These are phyloP conservation scores for Cartodere bifasciata DNA, from an alignment of 2,888 invertebrate genomes.

Conservation along the genomic window DNA sequence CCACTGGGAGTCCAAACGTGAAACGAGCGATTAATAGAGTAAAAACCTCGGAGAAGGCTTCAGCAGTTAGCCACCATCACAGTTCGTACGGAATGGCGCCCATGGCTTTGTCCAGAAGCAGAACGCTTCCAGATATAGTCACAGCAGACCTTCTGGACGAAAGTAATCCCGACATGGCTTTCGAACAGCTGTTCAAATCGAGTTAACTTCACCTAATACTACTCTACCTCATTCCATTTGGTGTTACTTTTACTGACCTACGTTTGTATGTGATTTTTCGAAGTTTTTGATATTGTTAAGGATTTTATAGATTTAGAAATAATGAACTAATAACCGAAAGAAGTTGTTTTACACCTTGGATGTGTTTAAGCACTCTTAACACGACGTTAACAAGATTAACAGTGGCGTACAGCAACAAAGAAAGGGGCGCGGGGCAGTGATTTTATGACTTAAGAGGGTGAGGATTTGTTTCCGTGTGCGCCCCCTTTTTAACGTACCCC, in stretches of 20 bases:
- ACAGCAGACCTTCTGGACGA: conserved; percentile 56
- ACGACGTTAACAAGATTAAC: no score
- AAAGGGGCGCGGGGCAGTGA: conserved; percentile 1
- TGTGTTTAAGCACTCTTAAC: no score
- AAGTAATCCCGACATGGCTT: conserved; percentile 75
- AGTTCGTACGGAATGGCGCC: conserved; percentile 7
- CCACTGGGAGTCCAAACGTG: conserved; percentile 18
- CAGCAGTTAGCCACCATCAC: conserved; percentile 21
- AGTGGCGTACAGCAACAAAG: conserved; percentile 10
- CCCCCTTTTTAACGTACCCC: conserved; percentile 8
- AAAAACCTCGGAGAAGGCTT: conserved; percentile 40
- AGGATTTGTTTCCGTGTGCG: conserved; percentile 12
- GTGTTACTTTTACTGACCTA: conserved; percentile 1
- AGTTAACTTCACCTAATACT: conserved; percentile 17
- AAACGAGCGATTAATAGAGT: conserved; percentile 33
- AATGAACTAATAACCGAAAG: conserved; percentile 5
- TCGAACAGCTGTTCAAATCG: conserved; percentile 64
- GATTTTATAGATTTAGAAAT: conserved; percentile 4
- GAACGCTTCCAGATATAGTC: conserved; percentile 63
- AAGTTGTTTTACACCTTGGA: conserved; percentile 8
- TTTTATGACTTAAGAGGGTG: conserved; percentile 7
- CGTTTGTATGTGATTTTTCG: conserved; percentile 8
- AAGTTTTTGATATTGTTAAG: conserved; percentile 5
- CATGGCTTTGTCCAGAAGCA: conserved; percentile 51
- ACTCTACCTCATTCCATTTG: conserved; percentile 8